Conservation (phyloP, 35 echinoderm and acorn worm species). For the Apostichopus californicus region DNA sequence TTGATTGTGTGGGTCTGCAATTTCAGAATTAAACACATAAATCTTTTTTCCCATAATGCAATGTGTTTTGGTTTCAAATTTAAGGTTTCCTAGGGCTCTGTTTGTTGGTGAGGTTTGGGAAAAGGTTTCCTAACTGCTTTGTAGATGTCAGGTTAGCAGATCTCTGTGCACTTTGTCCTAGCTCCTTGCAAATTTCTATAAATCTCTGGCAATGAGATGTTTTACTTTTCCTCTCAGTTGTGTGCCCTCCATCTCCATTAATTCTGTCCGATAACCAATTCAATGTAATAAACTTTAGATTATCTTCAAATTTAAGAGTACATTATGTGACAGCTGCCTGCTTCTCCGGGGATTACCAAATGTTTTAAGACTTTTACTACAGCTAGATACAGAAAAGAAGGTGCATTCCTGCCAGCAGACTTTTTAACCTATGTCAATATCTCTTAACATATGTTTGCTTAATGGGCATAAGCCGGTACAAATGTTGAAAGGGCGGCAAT, state of each 20-base stretch:
- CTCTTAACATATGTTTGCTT: neutral
- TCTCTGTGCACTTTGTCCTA: no score
- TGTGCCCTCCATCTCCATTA: neutral
- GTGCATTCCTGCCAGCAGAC: neutral
- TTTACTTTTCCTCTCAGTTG: neutral
- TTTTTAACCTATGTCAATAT: neutral
- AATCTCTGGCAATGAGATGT: no score
- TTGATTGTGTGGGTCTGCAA: no score
- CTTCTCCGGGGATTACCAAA: neutral
- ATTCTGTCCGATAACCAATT: conserved; percentile 6
- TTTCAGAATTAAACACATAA: no score
- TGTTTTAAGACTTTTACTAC: neutral
- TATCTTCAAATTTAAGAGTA: neutral
- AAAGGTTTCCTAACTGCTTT: no score
- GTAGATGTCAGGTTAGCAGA: no score
- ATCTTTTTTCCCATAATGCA: no score
- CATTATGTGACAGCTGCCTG: neutral
- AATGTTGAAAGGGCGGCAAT: no score
- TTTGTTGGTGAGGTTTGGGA: no score
- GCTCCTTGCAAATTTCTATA: no score
- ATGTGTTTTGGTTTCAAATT: no score
- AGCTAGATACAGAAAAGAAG: neutral
- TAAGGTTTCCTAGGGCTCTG: no score
- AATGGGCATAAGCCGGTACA: neutral
- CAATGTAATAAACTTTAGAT: neutral